Evolutionary conservation across 2,888 invertebrate species (phyloP).

Genomic region (Labia minor): DNA sequence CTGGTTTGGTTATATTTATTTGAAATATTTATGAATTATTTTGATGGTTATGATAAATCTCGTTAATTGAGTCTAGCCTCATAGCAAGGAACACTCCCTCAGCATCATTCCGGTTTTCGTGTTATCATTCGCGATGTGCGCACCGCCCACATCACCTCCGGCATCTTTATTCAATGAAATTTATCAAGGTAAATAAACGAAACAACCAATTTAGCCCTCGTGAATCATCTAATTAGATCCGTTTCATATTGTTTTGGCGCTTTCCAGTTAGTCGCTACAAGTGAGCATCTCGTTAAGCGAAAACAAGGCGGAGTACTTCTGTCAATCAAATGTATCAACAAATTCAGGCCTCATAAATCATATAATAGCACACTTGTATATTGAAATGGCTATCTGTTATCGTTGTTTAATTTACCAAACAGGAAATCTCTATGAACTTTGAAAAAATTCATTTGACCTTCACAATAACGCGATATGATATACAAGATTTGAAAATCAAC

Average conservation of each 20-base stretch:
- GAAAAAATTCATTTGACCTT: too few species aligned
- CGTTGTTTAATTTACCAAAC: too few species aligned
- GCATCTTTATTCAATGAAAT: slow-evolving; percentile 2
- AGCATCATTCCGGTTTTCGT: slow-evolving; percentile 1
- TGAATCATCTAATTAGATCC: slow-evolving; percentile 13
- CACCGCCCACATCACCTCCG: slow-evolving; percentile 5
- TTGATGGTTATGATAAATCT: not conserved
- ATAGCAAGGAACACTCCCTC: not conserved
- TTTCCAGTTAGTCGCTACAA: not conserved
- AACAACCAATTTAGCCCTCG: not conserved
- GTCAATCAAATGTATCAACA: not conserved
- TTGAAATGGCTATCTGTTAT: too few species aligned
- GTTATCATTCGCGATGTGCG: not conserved
- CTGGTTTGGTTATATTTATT: slow-evolving; percentile 1
- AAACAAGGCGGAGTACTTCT: not conserved
- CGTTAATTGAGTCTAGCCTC: not conserved
- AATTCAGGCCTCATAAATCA: not conserved
- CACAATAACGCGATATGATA: too few species aligned
- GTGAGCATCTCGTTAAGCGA: not conserved
- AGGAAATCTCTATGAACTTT: too few species aligned
- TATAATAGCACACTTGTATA: not conserved
- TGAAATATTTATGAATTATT: slow-evolving; percentile 5
- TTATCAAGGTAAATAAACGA: slow-evolving; percentile 13
- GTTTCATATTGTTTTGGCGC: not conserved
- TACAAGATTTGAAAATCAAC: too few species aligned